Evolutionary conservation across 2,113 vertebrate species (phyloP), one percentile per base, ranked within the genome.

Genomic region (Oreotrochilus melanogaster): DNA sequence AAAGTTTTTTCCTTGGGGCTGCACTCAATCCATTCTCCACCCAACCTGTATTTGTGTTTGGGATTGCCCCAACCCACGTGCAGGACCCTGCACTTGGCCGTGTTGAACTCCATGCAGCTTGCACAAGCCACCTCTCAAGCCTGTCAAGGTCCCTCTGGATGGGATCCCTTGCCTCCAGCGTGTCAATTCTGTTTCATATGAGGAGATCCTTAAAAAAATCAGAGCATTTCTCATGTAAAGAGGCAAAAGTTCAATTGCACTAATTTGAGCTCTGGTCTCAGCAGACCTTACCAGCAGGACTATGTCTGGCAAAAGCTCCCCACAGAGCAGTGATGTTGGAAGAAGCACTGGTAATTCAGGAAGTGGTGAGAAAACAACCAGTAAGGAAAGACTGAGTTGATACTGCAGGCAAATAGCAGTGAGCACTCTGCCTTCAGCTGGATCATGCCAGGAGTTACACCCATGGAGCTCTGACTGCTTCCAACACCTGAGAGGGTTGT

Each of bases 361-460:
- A 62, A 74, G 53, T 18, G 75, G 25, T 69, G 86, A n/a, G 69
- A 48, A 48, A 48, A 48, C 23, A 48, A 48, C 22, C 48, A 23
- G 67, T 51, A 15, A 67, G 61, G 67, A 6, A 53, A 43, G 5
- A 8, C 13, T 1, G 50, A 50, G 62, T 17, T 3, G 16, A 43
- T 19, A 9, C 5, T 7, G 11, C 45, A 73, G 88, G 42, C 35
- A 5, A 17, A 45, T 4, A 4, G 14, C 43, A 6, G 57, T 0
- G 47, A 86, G 91, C 67, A 3, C 24, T 0, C 14, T 8, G 61
- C 71, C 57, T 21, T 64, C 48, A 43, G 64, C 64, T 10, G 79
- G 42, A 21, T 15, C 11, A 11, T 1, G 18, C 0, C 4, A 47
- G 54, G 39, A 0, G 1, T 7, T 27, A 74, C 60, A 45, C 56